A percentile compares a stretch with the other conserved stretches of the same genome.
Evolutionary conservation across 2,113 vertebrate genomes (phyloP).

Genomic region (Saccopteryx leptura): DNA sequence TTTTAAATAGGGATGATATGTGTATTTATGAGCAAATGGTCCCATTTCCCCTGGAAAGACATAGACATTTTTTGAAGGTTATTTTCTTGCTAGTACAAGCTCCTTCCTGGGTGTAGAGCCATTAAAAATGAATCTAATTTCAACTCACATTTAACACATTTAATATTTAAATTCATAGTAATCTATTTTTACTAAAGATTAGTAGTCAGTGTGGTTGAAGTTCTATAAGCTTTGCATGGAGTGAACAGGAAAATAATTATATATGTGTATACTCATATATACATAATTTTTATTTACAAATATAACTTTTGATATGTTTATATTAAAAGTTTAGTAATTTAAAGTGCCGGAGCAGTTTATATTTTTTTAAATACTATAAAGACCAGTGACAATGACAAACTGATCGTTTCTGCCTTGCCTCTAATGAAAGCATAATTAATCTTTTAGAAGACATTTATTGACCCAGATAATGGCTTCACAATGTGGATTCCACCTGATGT

Average conservation of each 20-base stretch:
- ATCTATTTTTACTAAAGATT: conserved; percentile 77
- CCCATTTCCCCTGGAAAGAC: conserved; percentile 76
- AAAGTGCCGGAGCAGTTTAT: not conserved
- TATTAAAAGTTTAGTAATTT: conserved; percentile 29
- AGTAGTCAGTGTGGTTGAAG: conserved; percentile 70
- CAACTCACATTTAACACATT: conserved; percentile 80
- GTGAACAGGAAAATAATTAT: not conserved
- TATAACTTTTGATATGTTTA: conserved; percentile 30
- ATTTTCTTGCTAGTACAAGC: conserved; percentile 80
- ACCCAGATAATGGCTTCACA: not conserved
- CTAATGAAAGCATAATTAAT: not conserved
- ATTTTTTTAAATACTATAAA: not conserved
- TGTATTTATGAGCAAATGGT: conserved; percentile 87
- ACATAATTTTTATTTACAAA: not conserved
- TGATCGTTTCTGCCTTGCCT: not conserved
- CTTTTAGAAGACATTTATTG: conserved; percentile 38
- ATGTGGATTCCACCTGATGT: conserved; percentile 17
- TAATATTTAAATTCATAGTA: conserved; percentile 86
- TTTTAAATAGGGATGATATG: conserved; percentile 80
- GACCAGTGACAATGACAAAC: not conserved
- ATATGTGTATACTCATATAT: not conserved
- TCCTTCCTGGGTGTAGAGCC: conserved; percentile 80
- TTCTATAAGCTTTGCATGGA: conserved; percentile 75
- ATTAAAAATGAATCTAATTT: conserved; percentile 84
- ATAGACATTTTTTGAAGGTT: conserved; percentile 86